Evolutionary conservation across 2,888 invertebrate species (phyloP), one percentile per base, ranked within the genome.

Genomic region (Pegoplata infirma): DNA sequence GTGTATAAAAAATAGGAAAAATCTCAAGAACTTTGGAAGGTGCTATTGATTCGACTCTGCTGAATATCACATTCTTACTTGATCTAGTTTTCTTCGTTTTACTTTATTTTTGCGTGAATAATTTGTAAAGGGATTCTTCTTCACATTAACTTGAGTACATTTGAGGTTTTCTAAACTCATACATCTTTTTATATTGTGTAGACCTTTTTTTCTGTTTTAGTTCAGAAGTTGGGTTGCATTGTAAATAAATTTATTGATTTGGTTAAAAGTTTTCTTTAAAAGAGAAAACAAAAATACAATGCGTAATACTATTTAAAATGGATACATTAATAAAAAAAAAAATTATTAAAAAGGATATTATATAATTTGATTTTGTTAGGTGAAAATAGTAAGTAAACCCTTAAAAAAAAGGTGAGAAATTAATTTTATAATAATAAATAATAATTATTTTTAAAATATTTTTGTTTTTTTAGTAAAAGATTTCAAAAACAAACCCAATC

Each of bases 111-210:
- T 12, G 14, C 10, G 23, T 59, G 71, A 46, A 53, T 14, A 44
- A 51, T 40, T 19, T 28, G 56, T 46, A 1, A 47, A 59, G 55
- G 25, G 46, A 28, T 40, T 16, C 8, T 40, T 16, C 8, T 8
- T 56, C n/a, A 19, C 49, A 74, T 64, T 69, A 64, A 49, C 32
- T 58, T 28, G 28, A 69, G 46, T 58, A 69, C 17, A 19, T 64
- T 58, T 76, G 51, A 25, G 64, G 53, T 51, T 76, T 49, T 19
- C 51, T 17, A 8, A 7, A 47, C 21, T 19, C 5, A 21, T 32
- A 10, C 17, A 17, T 25, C 5, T 47, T 47, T 19, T 21, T 46
- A 5, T 7, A 8, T 56, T 6, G n/a, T 7, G 7, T n/a, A 23
- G 10, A 49, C 7, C 12, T 55, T 19, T 55, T 12, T 21, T 49